Conservation (phyloP, 2,797 vertebrate species). For the Lepilemur ruficaudatus region DNA sequence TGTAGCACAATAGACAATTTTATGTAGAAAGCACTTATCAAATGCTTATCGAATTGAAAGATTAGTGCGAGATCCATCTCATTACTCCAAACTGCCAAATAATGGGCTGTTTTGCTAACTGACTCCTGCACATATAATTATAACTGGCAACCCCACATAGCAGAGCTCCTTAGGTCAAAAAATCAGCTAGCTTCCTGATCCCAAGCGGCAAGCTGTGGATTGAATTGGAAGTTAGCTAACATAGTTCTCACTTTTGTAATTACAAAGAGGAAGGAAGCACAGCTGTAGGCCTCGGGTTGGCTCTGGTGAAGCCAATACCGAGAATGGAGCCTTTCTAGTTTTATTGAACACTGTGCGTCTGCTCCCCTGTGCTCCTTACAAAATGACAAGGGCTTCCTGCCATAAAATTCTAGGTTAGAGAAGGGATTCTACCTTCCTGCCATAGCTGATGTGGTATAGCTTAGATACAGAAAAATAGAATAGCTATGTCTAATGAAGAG, state of each 20-base stretch:
- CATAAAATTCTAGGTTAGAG: neutral
- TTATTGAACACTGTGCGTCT: neutral
- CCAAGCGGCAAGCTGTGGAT: neutral
- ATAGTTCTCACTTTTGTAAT: constrained; percentile 33
- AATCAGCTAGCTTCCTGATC: neutral
- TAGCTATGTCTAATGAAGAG: neutral
- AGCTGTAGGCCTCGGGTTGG: neutral
- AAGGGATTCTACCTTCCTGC: neutral
- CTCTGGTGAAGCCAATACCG: neutral
- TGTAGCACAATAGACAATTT: neutral
- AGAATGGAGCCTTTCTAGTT: neutral
- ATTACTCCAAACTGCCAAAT: constrained; percentile 57
- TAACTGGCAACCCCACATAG: constrained; percentile 63
- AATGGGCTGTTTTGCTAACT: constrained; percentile 60
- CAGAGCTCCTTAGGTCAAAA: constrained; percentile 60
- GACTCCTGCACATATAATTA: constrained; percentile 70
- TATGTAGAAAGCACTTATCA: neutral
- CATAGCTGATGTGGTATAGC: neutral
- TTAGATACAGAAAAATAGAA: neutral
- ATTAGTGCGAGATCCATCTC: constrained; percentile 48
- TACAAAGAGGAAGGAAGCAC: neutral
- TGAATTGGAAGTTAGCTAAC: neutral
- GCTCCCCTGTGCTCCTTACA: neutral
- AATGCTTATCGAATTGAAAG: constrained; percentile 12
- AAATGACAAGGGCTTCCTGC: neutral